Evolutionary conservation across 37 sponge, comb jelly and placozoan species (phyloP), one percentile per base, ranked within the genome.

Genomic region (Theonella swinhoei): DNA sequence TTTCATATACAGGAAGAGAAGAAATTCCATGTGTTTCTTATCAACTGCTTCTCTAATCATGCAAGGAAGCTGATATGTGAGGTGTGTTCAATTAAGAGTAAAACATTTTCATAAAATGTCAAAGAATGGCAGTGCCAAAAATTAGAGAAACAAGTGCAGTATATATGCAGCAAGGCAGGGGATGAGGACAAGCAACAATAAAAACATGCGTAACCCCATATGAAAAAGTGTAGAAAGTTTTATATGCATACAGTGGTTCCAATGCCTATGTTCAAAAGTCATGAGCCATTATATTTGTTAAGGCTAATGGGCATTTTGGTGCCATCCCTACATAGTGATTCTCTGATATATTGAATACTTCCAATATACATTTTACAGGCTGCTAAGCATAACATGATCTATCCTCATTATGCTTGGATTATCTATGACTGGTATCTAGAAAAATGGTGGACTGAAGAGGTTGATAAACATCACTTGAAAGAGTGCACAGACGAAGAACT

Each of bases 331-430:
- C n/a, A n/a, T n/a, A n/a, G n/a, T n/a, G n/a, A n/a, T n/a, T n/a
- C n/a, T n/a, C n/a, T n/a, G 2, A 29, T 38, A 2, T 73, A 73
- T 8, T 36, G 31, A 36, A 24, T 5, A 37, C 31, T 37, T 3
- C 41, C 3, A 2, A 0, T 58, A 75, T 14, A 25, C 19, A 38
- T 60, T 30, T 62, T 4, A 72, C 31, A 82, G 82, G 82, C 82
- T 26, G 29, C 31, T 23, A 82, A 62, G 1, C 38, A 28, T 39
- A 38, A 32, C 14, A 32, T 38, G 30, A 61, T 22, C 25, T 62
- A 82, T 34, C 74, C 82, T 36, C 62, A 40, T n/a, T 82, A 72
- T 72, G 82, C 64, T 37, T 82, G 82, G 82, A 72, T 82, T 22
- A n/a, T 39, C 26, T 72, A 72, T 35, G 82, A 29, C 24, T 72